A percentile compares a stretch with the other conserved stretches of the same genome.
These are phyloP conservation scores for Scomber scombrus DNA, from an alignment of 2,113 vertebrate genomes.

Conservation along the genomic window DNA sequence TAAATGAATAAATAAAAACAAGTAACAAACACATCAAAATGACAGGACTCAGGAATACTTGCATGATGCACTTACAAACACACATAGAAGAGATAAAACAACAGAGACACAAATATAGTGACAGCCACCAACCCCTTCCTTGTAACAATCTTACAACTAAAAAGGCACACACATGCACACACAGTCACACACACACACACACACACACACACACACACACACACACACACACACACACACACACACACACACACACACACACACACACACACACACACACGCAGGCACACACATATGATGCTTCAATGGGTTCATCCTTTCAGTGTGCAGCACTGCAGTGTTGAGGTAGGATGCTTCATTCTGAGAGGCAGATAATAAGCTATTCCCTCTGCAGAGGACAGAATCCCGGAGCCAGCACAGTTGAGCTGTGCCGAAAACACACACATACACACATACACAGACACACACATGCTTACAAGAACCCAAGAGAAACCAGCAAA, in stretches of 20 bases:
- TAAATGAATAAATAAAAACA: too few relatives aligned
- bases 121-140: not conserved
- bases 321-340: slow-evolving; percentile 64
- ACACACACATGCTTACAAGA: slow-evolving; percentile 19
- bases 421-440: slow-evolving; percentile 26
- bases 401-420: slow-evolving; percentile 61
- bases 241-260: slow-evolving; percentile 19
- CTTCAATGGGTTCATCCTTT: slow-evolving; percentile 39
- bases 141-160: slow-evolving; percentile 11
- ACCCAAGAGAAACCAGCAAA: slow-evolving; percentile 33
- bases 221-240: not conserved
- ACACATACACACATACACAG: slow-evolving; percentile 31
- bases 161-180: not conserved
- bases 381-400: slow-evolving; percentile 67
- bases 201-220: too few relatives aligned
- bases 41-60: slow-evolving; percentile 18
- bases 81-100: not conserved
- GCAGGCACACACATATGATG: slow-evolving; percentile 11
- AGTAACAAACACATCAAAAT: too few relatives aligned
- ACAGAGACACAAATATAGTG: not conserved
- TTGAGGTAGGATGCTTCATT: slow-evolving; percentile 48
- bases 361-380: slow-evolving; percentile 65
- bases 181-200: slow-evolving; percentile 1
- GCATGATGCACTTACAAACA: not conserved
- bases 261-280: slow-evolving; percentile 18